Conservation (phyloP, 1,140 invertebrate species). For the Berghia stephanieae region DNA sequence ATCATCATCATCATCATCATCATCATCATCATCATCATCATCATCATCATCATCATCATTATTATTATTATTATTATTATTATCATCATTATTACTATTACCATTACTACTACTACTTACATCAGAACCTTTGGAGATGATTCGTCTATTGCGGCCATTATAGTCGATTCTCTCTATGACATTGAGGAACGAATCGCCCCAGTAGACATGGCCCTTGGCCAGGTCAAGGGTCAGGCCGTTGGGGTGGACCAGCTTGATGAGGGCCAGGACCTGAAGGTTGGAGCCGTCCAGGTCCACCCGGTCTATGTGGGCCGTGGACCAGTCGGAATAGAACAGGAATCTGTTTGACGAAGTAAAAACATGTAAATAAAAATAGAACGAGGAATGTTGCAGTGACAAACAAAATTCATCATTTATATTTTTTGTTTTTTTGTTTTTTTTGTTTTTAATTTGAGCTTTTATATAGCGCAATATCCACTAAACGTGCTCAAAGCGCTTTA, state of each 20-base stretch:
- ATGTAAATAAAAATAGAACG: background rate
- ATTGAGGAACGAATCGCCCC: slow-evolving; percentile 71
- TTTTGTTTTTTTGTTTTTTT: too few relatives aligned
- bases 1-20: slow-evolving; percentile 2
- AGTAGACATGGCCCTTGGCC: slow-evolving; percentile 79
- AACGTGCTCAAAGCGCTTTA: too few relatives aligned
- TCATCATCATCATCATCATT: slow-evolving; percentile 1
- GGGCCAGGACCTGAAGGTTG: slow-evolving; percentile 75
- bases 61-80: slow-evolving; percentile 4
- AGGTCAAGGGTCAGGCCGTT: slow-evolving; percentile 79
- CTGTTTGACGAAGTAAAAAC: slow-evolving; percentile 25
- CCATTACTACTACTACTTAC: too few relatives aligned
- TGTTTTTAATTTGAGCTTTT: too few relatives aligned
- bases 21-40: slow-evolving; percentile 2
- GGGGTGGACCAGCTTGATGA: slow-evolving; percentile 95
- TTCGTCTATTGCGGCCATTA: slow-evolving; percentile 78
- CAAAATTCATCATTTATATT: too few relatives aligned
- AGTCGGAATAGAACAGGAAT: slow-evolving; percentile 53
- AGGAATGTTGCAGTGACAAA: too few relatives aligned
- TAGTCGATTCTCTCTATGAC: slow-evolving; percentile 93
- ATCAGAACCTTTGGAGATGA: slow-evolving; percentile 78
- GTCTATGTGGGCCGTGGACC: slow-evolving; percentile 84
- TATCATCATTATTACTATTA: slow-evolving; percentile 3
- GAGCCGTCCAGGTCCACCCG: slow-evolving; percentile 86
- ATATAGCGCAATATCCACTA: too few relatives aligned